These are phyloP conservation scores for Recurvirostra avosetta DNA, from an alignment of 2,113 vertebrate genomes.

Conservation along the genomic window DNA sequence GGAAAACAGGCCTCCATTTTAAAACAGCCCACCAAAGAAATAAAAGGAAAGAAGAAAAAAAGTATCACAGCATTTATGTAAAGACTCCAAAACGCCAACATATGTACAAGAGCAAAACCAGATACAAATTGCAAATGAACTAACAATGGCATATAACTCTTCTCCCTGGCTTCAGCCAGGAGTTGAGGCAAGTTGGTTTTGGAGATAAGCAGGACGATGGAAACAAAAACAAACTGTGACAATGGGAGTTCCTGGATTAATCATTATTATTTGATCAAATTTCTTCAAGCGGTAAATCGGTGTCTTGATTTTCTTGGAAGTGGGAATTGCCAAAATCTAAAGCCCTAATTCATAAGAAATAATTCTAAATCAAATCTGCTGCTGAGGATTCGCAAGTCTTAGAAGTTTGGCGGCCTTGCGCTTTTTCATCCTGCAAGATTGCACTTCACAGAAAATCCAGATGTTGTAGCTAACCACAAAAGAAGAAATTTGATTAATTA, in stretches of 20 bases:
- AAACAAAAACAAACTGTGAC: conserved; percentile 65
- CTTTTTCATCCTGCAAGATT: conserved; percentile 14
- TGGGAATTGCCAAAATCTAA: neutral
- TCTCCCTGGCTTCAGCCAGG: conserved; percentile 51
- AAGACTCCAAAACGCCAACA: conserved; percentile 72
- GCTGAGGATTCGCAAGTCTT: neutral
- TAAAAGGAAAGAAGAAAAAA: conserved; percentile 48
- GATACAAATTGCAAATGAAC: conserved; percentile 60
- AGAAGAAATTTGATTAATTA: conserved; percentile 75
- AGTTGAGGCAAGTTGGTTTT: conserved; percentile 65
- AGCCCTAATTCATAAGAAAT: neutral
- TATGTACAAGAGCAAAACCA: conserved; percentile 77
- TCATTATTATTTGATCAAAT: conserved; percentile 71
- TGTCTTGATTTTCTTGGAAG: conserved; percentile 9
- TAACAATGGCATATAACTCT: conserved; percentile 63
- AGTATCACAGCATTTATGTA: conserved; percentile 71
- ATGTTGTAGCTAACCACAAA: neutral
- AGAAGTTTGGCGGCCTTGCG: neutral
- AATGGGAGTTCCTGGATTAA: conserved; percentile 68
- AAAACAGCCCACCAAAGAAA: conserved; percentile 72
- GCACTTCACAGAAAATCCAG: conserved; percentile 61
- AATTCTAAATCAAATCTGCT: neutral
- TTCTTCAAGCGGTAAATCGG: conserved; percentile 23
- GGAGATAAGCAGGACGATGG: conserved; percentile 65
- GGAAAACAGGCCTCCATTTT: conserved; percentile 72